phyloP scores from a whole-genome alignment of 1,140 invertebrate genomes.

The Adoxophyes honmai region DNA sequence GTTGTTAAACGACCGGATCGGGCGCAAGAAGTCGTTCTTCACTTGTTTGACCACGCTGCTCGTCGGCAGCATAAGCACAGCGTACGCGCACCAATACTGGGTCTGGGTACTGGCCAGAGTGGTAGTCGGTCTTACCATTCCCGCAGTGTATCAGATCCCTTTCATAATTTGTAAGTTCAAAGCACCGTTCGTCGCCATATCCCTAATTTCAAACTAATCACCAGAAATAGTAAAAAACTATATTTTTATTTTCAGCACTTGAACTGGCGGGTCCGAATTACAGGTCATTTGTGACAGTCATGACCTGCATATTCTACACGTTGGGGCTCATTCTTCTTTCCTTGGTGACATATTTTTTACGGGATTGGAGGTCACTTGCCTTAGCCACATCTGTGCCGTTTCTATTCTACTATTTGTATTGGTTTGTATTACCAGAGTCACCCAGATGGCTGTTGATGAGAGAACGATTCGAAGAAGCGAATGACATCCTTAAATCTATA shows the following conservation, averaged over 20 bases:
- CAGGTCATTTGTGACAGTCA: constrained; percentile 92
- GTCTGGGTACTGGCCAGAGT: constrained; percentile 87
- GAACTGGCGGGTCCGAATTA: constrained; percentile 94
- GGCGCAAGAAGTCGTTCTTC: constrained; percentile 89
- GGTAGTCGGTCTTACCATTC: constrained; percentile 91
- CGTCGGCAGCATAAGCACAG: constrained; percentile 86
- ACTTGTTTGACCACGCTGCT: constrained; percentile 87
- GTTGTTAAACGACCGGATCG: constrained; percentile 89
- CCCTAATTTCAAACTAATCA: no score
- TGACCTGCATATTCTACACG: constrained; percentile 94
- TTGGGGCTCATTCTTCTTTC: constrained; percentile 89
- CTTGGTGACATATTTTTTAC: constrained; percentile 87
- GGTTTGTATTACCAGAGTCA: constrained; percentile 91
- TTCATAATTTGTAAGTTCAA: constrained; percentile 92
- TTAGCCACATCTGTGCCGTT: constrained; percentile 91
- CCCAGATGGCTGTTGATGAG: constrained; percentile 90
- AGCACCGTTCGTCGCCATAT: no score
- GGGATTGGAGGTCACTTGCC: constrained; percentile 89
- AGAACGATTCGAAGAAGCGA: constrained; percentile 87
- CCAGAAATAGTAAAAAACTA: no score
- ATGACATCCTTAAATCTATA: constrained; percentile 85
- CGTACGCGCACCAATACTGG: constrained; percentile 86
- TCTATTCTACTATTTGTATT: constrained; percentile 89
- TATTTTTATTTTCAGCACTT: constrained; percentile 83
- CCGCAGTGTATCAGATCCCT: constrained; percentile 95